phyloP scores from a whole-genome alignment of 2,888 invertebrate genomes.

The Cataglyphis rosenhaueri region DNA sequence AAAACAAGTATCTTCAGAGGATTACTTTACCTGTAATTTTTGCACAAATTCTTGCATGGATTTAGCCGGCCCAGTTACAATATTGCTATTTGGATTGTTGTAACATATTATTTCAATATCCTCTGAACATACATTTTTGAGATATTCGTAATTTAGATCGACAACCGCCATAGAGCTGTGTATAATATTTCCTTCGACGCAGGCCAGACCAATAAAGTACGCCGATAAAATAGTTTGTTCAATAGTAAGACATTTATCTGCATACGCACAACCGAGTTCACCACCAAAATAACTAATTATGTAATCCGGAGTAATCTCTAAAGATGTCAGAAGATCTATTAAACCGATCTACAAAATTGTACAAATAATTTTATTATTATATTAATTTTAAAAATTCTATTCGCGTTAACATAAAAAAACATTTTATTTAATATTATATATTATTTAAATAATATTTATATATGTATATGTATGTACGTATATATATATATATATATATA shows the following conservation, averaged over 20 bases:
- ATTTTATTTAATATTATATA: no score
- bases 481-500: no score
- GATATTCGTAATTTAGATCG: constrained; percentile 88
- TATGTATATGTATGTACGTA: no score
- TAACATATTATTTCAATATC: constrained; percentile 95
- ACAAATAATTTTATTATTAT: background rate
- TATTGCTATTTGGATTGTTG: constrained; percentile 93
- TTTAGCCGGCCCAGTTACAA: constrained; percentile 94
- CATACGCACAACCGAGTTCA: constrained; percentile 97
- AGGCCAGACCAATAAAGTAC: constrained; percentile 75
- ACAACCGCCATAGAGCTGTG: constrained; percentile 95
- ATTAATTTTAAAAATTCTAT: constrained; percentile 78
- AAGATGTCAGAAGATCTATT: constrained; percentile 87
- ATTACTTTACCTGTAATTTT: no score
- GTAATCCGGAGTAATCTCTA: constrained; percentile 89
- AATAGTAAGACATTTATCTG: constrained; percentile 93
- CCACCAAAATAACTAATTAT: constrained; percentile 96
- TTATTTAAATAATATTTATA: no score
- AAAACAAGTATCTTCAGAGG: no score
- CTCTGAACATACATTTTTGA: constrained; percentile 89
- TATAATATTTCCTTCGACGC: constrained; percentile 83
- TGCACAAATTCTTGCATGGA: constrained; percentile 84
- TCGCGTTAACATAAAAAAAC: constrained; percentile 71
- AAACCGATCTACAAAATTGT: constrained; percentile 86
- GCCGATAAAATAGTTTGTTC: constrained; percentile 79